phyloP scores from a whole-genome alignment of 2,888 invertebrate species.

The Philopedon plagiatum region DNA sequence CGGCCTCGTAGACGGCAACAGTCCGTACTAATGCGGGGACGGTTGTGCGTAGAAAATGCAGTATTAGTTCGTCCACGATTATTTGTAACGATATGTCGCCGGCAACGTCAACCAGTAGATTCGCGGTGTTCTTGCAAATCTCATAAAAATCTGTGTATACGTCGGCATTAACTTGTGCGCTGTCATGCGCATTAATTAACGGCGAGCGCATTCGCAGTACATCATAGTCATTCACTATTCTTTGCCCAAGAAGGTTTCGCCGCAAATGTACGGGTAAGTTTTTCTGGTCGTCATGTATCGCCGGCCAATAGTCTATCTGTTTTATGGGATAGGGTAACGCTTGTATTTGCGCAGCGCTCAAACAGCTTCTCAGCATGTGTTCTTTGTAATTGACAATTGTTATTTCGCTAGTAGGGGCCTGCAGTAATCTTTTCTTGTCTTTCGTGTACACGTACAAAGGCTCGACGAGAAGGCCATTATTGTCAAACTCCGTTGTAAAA shows the following conservation, averaged over 20 bases:
- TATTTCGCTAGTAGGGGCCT: neutral
- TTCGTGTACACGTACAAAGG: neutral
- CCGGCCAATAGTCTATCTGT: neutral
- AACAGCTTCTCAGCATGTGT: neutral
- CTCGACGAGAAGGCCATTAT: neutral
- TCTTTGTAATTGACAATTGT: slow-evolving; percentile 2
- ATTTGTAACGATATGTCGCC: neutral
- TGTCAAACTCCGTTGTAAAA: neutral
- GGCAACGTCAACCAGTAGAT: neutral
- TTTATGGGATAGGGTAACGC: neutral
- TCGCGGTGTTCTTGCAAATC: neutral
- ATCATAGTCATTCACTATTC: neutral
- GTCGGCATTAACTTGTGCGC: neutral
- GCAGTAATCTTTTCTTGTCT: neutral
- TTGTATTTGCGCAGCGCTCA: neutral
- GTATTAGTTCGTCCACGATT: neutral
- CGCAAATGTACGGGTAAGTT: neutral
- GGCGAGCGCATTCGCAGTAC: neutral
- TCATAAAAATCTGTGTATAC: neutral
- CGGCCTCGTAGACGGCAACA: neutral
- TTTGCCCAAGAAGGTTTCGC: neutral
- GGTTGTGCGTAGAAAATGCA: neutral
- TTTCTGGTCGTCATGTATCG: neutral
- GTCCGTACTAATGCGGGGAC: neutral
- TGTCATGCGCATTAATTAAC: neutral